A percentile compares a stretch with the other conserved stretches of the same genome.
phyloP scores from a whole-genome alignment of 2,113 vertebrate species.

The pig (Sus scrofa) region DNA sequence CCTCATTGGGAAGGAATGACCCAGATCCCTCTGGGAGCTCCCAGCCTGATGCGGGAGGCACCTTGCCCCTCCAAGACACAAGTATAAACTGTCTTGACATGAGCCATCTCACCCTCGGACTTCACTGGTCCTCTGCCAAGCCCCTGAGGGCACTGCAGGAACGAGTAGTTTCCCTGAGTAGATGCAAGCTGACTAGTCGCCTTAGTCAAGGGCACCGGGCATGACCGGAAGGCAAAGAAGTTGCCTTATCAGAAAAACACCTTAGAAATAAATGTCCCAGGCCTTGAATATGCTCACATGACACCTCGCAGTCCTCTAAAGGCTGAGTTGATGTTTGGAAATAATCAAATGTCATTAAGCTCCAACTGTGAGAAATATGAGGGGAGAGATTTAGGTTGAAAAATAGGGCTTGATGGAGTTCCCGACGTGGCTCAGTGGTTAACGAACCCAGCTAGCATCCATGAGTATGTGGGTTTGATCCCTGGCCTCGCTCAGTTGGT shows the following conservation, averaged over 20 bases:
- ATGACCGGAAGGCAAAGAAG: not conserved
- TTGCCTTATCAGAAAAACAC: not conserved
- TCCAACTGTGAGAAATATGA: not conserved
- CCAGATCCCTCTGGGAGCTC: not conserved
- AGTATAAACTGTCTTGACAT: not conserved
- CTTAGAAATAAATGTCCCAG: not conserved
- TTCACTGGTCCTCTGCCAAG: not conserved
- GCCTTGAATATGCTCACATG: not conserved
- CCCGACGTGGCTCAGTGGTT: too few relatives aligned
- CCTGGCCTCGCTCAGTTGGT: too few relatives aligned
- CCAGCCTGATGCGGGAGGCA: not conserved
- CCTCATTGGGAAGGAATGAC: not conserved
- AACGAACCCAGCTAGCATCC: too few relatives aligned
- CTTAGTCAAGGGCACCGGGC: not conserved
- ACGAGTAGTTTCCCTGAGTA: not conserved
- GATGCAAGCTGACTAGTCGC: not conserved
- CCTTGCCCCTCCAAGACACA: not conserved
- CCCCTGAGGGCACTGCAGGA: not conserved
- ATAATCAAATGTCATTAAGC: not conserved
- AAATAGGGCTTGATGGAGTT: not conserved
- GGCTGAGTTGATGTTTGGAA: not conserved
- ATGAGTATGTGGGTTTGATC: too few relatives aligned
- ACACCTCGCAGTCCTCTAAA: not conserved
- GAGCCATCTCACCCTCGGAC: not conserved
- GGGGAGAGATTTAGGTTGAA: not conserved